These are phyloP conservation scores for Heliornis fulica DNA, from an alignment of 2,113 vertebrate species.

Conservation along the genomic window DNA sequence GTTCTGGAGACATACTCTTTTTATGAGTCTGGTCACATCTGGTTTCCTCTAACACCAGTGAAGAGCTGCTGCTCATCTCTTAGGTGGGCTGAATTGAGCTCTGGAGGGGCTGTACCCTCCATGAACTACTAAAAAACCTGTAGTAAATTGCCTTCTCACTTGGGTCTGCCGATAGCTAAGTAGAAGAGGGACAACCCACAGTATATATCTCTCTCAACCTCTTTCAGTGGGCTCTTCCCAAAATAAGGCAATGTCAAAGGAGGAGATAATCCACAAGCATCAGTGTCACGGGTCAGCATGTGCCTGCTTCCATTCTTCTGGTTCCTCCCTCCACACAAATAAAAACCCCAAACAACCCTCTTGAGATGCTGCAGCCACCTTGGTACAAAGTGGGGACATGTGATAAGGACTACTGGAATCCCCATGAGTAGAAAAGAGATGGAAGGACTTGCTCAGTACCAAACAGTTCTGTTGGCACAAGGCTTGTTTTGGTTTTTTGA, in stretches of 20 bases:
- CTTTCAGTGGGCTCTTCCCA: background rate
- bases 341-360: too few relatives aligned
- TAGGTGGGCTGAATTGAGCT: background rate
- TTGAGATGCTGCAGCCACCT: background rate
- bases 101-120: background rate
- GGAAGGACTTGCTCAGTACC: fast-evolving
- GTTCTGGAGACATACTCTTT: background rate
- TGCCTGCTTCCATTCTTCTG: background rate
- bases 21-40: background rate
- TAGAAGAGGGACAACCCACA: fast-evolving
- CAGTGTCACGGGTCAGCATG: background rate
- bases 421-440: background rate
- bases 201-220: background rate
- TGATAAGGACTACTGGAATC: background rate
- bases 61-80: background rate
- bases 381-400: background rate
- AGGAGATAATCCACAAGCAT: background rate
- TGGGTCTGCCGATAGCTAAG: background rate
- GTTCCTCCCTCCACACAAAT: fast-evolving
- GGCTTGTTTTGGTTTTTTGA: background rate
- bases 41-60: background rate
- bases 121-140: background rate
- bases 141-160: background rate
- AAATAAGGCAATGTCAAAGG: background rate
- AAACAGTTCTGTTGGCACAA: background rate